phyloP scores from a whole-genome alignment of 2,888 invertebrate genomes.

The Zaprionus lineosus region DNA sequence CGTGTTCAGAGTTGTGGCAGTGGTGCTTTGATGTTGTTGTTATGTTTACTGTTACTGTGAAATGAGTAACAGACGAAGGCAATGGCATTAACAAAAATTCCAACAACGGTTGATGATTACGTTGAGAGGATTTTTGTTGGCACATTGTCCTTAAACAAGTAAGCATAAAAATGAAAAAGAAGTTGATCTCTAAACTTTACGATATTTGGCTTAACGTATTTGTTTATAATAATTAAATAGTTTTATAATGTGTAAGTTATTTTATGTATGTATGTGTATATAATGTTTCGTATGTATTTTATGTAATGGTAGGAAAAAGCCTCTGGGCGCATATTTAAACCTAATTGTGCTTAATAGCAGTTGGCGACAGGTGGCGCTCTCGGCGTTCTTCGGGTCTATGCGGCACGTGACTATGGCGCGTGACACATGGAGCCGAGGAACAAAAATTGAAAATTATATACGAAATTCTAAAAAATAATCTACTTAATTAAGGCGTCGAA shows the following conservation, averaged over 20 bases:
- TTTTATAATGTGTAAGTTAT: constrained; percentile 44
- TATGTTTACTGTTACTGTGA: constrained; percentile 20
- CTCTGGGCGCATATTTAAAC: constrained; percentile 74
- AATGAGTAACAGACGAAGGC: constrained; percentile 14
- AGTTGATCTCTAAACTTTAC: constrained; percentile 51
- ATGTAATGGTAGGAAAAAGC: constrained; percentile 67
- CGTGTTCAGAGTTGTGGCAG: constrained; percentile 43
- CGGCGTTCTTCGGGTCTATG: constrained; percentile 64
- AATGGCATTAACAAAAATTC: constrained; percentile 15
- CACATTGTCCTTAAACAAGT: constrained; percentile 1
- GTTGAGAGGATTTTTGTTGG: constrained; percentile 16
- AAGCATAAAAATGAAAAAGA: constrained; percentile 13
- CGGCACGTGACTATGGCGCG: constrained; percentile 12
- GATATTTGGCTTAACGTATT: constrained; percentile 72
- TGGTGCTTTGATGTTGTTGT: constrained; percentile 32
- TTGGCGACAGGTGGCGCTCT: constrained; percentile 52
- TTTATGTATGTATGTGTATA: constrained; percentile 37
- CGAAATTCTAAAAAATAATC: constrained; percentile 12
- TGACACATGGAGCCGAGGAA: constrained; percentile 64
- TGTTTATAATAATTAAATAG: constrained; percentile 71
- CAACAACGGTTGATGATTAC: constrained; percentile 4
- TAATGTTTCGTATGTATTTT: constrained; percentile 42
- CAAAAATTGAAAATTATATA: constrained; percentile 25
- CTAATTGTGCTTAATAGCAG: constrained; percentile 72
- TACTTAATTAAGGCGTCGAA: constrained; percentile 34